Conservation (phyloP, 1,140 invertebrate genomes). For the Trichogramma pretiosum region DNA sequence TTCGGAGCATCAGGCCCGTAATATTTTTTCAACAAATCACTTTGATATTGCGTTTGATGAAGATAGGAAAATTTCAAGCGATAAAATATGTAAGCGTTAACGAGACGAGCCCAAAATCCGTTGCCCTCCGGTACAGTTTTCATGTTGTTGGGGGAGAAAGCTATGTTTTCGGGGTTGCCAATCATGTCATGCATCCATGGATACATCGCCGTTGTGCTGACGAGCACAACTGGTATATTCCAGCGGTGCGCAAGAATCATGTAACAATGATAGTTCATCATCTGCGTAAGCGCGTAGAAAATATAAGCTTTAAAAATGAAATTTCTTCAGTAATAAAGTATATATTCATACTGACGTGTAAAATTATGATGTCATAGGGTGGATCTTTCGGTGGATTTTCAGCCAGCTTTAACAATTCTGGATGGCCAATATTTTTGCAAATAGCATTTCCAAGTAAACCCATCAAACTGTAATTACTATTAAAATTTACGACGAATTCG, state of each 20-base stretch:
- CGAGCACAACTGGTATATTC: slow-evolving; percentile 50
- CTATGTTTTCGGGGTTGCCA: slow-evolving; percentile 53
- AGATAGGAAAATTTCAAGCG: slow-evolving; percentile 22
- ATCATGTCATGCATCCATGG: slow-evolving; percentile 55
- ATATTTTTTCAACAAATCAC: slow-evolving; percentile 32
- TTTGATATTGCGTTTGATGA: slow-evolving; percentile 22
- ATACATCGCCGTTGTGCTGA: slow-evolving; percentile 50
- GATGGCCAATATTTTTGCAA: slow-evolving; percentile 10
- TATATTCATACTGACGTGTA: slow-evolving; percentile 20
- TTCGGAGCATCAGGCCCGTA: slow-evolving; percentile 36
- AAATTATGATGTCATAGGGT: slow-evolving; percentile 28
- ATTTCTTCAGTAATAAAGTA: neutral
- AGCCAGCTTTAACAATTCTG: slow-evolving; percentile 23
- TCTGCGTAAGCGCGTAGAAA: neutral
- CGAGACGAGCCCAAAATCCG: slow-evolving; percentile 51
- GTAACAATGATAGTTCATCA: slow-evolving; percentile 35
- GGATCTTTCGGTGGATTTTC: slow-evolving; percentile 28
- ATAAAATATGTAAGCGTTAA: slow-evolving; percentile 38
- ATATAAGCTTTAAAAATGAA: neutral
- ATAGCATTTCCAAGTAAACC: neutral
- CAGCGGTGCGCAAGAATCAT: slow-evolving; percentile 48
- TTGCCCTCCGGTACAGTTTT: slow-evolving; percentile 46
- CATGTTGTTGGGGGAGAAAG: slow-evolving; percentile 53
- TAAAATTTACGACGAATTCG: neutral
- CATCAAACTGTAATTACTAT: neutral